These are phyloP conservation scores for Drosophila sproati DNA, from an alignment of 1,140 invertebrate genomes.

Conservation along the genomic window DNA sequence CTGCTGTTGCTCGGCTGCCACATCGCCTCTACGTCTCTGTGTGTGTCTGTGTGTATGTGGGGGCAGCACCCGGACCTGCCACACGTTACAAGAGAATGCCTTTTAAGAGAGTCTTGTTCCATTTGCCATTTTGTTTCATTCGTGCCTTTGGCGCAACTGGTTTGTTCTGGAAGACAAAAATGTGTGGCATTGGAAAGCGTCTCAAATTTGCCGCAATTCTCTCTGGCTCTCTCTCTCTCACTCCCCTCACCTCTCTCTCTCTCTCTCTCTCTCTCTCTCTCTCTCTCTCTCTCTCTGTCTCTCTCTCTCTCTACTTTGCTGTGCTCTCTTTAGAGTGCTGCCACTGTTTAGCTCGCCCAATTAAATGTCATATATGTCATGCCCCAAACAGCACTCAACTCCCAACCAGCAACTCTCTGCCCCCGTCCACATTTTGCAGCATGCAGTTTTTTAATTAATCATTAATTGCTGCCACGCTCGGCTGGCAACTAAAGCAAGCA, in stretches of 20 bases:
- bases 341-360: constrained; percentile 75
- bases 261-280: not conserved
- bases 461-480: constrained; percentile 75
- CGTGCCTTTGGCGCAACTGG: constrained; percentile 63
- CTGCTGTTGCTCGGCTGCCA: constrained; percentile 14
- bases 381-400: constrained; percentile 12
- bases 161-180: constrained; percentile 46
- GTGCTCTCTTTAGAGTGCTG: not conserved
- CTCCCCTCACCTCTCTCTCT: not conserved
- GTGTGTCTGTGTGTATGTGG: too few species aligned
- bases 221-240: not conserved
- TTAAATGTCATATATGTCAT: constrained; percentile 82
- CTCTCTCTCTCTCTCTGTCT: not conserved
- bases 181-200: constrained; percentile 74
- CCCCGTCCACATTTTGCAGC: constrained; percentile 7
- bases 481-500: constrained; percentile 56
- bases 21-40: not conserved
- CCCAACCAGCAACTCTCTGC: not conserved
- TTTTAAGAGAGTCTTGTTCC: constrained; percentile 54
- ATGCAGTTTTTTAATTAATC: constrained; percentile 80
- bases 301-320: constrained; percentile 16
- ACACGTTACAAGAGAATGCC: constrained; percentile 42
- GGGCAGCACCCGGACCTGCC: constrained; percentile 50
- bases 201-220: constrained; percentile 11
- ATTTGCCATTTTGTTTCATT: constrained; percentile 54